Evolutionary conservation across 2,888 invertebrate genomes (phyloP), one percentile per base, ranked within the genome.

Genomic region (Zootermopsis nevadensis): DNA sequence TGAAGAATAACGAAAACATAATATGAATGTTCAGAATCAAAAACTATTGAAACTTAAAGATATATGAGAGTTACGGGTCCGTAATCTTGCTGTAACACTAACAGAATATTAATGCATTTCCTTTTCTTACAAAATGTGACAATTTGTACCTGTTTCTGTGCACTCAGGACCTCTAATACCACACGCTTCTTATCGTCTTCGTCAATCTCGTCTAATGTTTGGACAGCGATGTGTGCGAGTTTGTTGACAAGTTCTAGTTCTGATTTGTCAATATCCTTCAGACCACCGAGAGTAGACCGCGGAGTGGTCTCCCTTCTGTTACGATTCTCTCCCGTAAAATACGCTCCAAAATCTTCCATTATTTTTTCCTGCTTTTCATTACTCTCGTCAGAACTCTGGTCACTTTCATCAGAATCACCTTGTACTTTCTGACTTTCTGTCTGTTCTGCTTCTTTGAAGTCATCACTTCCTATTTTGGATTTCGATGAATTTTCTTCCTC

Each of bases 171-270:
- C 80, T 91, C 89, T 60, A 91, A 86, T 22, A 92, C 88, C 0
- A 91, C 87, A 81, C 91, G 88, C 85, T 90, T 91, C 12, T 89
- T 87, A 84, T 90, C 88, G 86, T 92, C 91, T 15, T 88, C 88
- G 86, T 92, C 92, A 80, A 89, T 88, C n/a, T 90, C 88, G 86
- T 92, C 92, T 48, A 92, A 86, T 15, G 89, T 89, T 8, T 89
- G 86, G 1, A 91, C 88, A 2, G 91, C 92, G 84, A 90, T 89
- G 84, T 90, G 88, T 1, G 92, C 91, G 81, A 92, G 87, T 86
- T 89, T 88, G 66, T 87, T 85, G 7, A 90, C 86, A 8, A 87
- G 83, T 42, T 86, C 86, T 80, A 86, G 87, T 79, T 89, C 88
- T 22, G 72, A 79, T 6, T 86, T 85, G 24, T 86, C 80, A 4